These are phyloP conservation scores for Himalopsyche tibetana DNA, from an alignment of 2,888 invertebrate species.

Conservation along the genomic window DNA sequence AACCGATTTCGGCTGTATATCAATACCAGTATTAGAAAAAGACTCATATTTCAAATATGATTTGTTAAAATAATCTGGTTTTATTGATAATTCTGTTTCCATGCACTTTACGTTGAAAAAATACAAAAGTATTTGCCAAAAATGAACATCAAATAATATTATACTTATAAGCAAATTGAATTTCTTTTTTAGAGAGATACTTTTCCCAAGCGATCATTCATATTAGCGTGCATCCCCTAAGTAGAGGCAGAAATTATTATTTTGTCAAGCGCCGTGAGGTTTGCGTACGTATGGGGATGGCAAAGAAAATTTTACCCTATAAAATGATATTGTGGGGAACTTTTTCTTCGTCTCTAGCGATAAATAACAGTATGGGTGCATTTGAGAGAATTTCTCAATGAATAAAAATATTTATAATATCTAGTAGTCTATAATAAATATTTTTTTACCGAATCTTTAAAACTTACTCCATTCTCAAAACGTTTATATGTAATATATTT, in stretches of 20 bases:
- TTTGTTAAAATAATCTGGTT: too few species aligned
- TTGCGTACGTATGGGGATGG: neutral
- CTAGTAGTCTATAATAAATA: too few species aligned
- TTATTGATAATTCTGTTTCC: too few species aligned
- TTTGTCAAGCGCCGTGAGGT: neutral
- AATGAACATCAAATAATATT: too few species aligned
- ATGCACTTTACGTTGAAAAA: too few species aligned
- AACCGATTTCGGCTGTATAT: too few species aligned
- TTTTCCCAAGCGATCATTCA: slow-evolving; percentile 32
- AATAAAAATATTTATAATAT: too few species aligned
- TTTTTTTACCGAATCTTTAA: too few species aligned
- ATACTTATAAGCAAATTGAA: neutral
- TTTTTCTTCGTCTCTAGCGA: neutral
- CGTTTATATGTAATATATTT: neutral
- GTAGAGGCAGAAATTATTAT: slow-evolving; percentile 19
- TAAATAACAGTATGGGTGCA: neutral
- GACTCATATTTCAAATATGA: too few species aligned
- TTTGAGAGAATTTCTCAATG: too few species aligned
- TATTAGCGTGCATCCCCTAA: slow-evolving; percentile 20
- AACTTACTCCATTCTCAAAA: neutral
- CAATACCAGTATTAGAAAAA: too few species aligned
- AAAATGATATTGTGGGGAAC: slow-evolving; percentile 20
- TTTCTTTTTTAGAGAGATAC: neutral
- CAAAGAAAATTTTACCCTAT: neutral
- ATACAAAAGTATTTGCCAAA: too few species aligned